phyloP scores from a whole-genome alignment of 2,113 vertebrate genomes.

The Rousettus leschenaultii region DNA sequence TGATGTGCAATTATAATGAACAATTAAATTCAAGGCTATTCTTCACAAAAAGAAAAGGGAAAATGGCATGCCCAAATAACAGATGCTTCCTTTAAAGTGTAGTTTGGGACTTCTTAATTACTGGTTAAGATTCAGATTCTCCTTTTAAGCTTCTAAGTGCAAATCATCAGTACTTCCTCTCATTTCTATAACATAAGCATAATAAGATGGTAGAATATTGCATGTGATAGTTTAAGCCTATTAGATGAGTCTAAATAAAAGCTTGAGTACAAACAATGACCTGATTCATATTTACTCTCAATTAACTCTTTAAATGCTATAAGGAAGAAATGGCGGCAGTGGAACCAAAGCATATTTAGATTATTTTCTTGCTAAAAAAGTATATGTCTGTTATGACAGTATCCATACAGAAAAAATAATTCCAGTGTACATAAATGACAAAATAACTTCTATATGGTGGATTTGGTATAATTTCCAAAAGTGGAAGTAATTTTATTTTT shows the following conservation, averaged over 20 bases:
- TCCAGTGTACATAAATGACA: background rate
- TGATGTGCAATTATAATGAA: conserved; percentile 48
- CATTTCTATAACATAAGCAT: conserved; percentile 33
- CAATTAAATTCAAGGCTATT: conserved; percentile 68
- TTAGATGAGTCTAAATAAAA: background rate
- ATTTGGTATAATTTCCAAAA: background rate
- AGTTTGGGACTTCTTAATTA: conserved; percentile 54
- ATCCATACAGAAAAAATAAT: background rate
- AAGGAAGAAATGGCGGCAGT: background rate
- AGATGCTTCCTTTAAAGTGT: conserved; percentile 61
- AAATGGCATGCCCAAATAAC: conserved; percentile 40
- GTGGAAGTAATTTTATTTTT: background rate
- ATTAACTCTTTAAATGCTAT: background rate
- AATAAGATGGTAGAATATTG: conserved; percentile 18
- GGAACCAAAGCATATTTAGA: background rate
- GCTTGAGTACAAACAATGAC: background rate
- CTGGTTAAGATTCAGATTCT: conserved; percentile 58
- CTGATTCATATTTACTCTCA: background rate
- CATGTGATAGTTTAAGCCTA: background rate
- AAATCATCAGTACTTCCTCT: conserved; percentile 56
- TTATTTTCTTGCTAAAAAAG: background rate
- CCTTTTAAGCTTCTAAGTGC: background rate
- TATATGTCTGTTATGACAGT: background rate
- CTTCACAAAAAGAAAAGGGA: conserved; percentile 60
- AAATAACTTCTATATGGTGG: background rate